A percentile compares a stretch with the other conserved stretches of the same genome.
These are phyloP conservation scores for Sebastolobus alascanus DNA, from an alignment of 2,797 vertebrate genomes.

Conservation along the genomic window DNA sequence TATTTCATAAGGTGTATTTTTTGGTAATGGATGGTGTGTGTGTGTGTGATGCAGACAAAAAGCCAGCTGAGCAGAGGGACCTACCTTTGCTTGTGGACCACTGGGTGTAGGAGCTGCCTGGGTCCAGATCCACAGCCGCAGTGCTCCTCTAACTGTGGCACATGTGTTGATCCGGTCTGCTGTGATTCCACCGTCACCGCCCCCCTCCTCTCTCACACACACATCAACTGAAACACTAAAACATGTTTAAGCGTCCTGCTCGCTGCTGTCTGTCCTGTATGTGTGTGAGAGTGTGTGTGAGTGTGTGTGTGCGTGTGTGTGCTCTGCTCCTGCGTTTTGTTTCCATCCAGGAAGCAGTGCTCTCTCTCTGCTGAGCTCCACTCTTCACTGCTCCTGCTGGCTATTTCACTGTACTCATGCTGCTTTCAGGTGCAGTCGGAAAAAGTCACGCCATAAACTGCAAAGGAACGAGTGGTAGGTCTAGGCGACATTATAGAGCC, in stretches of 20 bases:
- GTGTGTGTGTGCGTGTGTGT: conserved; percentile 9
- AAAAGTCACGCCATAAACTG: not conserved
- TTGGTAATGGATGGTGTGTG: not conserved
- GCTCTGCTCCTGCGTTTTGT: conserved; percentile 36
- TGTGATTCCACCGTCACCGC: conserved; percentile 17
- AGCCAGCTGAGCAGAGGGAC: conserved; percentile 3
- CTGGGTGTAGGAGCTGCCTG: conserved; percentile 50
- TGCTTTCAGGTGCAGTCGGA: conserved; percentile 52
- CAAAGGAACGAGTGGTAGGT: too few species aligned
- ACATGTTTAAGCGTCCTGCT: conserved; percentile 19
- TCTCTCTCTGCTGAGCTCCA: conserved; percentile 8
- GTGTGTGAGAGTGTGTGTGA: not conserved
- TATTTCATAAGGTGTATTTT: not conserved
- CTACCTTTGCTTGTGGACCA: conserved; percentile 60
- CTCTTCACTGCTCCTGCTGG: conserved; percentile 61
- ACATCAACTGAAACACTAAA: not conserved
- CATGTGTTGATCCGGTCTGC: conserved; percentile 50
- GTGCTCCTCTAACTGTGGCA: conserved; percentile 45
- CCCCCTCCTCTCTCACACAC: not conserved
- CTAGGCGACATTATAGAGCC: too few species aligned
- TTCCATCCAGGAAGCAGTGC: conserved; percentile 65
- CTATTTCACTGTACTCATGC: conserved; percentile 14
- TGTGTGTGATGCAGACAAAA: conserved; percentile 3
- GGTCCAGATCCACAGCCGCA: conserved; percentile 69
- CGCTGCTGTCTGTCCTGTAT: not conserved